Conservation (phyloP, 2,888 invertebrate species). For the Therioaphis trifolii region DNA sequence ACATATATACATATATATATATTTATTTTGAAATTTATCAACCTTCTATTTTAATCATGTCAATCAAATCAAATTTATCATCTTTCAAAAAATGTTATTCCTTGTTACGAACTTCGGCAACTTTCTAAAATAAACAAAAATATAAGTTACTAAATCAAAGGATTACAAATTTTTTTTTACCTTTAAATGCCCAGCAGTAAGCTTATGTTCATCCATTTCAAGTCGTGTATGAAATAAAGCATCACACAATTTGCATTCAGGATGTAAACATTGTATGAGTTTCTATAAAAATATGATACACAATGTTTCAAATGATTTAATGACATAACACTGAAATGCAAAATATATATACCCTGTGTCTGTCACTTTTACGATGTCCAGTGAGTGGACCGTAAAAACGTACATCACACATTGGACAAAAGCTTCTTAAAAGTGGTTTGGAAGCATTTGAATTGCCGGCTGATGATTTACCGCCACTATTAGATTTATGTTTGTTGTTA, state of each 20-base stretch:
- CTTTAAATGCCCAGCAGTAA: slow-evolving; percentile 79
- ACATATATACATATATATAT: too few species aligned
- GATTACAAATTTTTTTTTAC: slow-evolving; percentile 3
- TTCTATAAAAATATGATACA: slow-evolving; percentile 71
- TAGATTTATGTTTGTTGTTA: slow-evolving; percentile 42
- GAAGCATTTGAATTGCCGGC: slow-evolving; percentile 67
- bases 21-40: neutral
- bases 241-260: slow-evolving; percentile 82
- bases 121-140: slow-evolving; percentile 64
- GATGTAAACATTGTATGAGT: slow-evolving; percentile 86
- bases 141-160: neutral
- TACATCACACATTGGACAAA: slow-evolving; percentile 90
- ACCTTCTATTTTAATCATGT: slow-evolving; percentile 64
- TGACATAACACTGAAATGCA: neutral
- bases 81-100: slow-evolving; percentile 64
- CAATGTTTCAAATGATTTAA: neutral
- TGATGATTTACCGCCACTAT: slow-evolving; percentile 4
- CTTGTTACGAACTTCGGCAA: slow-evolving; percentile 64
- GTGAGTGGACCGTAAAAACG: slow-evolving; percentile 84
- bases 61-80: slow-evolving; percentile 66
- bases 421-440: slow-evolving; percentile 75
- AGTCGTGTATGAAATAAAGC: slow-evolving; percentile 88
- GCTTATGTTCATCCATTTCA: slow-evolving; percentile 84
- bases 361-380: slow-evolving; percentile 82
- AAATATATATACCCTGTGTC: slow-evolving; percentile 72